These are phyloP conservation scores for Neolamprologus ventralis DNA, from an alignment of 2,113 vertebrate species.

Conservation along the genomic window DNA sequence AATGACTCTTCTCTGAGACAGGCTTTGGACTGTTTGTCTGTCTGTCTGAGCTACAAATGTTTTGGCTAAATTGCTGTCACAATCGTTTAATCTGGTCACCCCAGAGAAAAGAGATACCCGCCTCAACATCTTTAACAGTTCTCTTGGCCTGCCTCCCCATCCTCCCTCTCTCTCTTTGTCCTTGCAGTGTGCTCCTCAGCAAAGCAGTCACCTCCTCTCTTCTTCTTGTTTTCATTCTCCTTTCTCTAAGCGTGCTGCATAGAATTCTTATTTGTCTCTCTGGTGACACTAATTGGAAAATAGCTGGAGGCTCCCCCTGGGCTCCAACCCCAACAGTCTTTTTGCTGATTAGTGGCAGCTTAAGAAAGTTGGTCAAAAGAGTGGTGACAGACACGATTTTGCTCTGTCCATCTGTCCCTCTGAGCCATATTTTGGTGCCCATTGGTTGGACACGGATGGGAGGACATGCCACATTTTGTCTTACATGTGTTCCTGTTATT, in stretches of 20 bases:
- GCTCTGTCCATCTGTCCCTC: constrained; percentile 7
- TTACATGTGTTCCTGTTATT: background rate
- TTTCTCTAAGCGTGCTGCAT: constrained; percentile 14
- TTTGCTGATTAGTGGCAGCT: constrained; percentile 70
- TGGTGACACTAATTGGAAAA: constrained; percentile 76
- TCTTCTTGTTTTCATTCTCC: constrained; percentile 8
- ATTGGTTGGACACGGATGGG: background rate
- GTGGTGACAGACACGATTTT: constrained; percentile 12
- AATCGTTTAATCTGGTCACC: constrained; percentile 64
- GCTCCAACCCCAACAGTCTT: constrained; percentile 56
- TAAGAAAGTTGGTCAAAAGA: constrained; percentile 57
- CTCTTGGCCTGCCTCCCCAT: background rate
- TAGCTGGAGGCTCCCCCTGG: constrained; percentile 65
- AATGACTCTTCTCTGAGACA: constrained; percentile 29
- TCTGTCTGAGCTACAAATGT: constrained; percentile 50
- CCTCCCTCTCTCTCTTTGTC: background rate
- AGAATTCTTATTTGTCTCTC: constrained; percentile 65
- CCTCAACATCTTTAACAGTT: constrained; percentile 10
- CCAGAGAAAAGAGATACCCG: constrained; percentile 23
- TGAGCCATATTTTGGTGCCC: background rate
- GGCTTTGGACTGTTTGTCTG: constrained; percentile 33
- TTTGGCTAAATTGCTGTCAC: constrained; percentile 70
- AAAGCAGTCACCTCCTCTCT: background rate
- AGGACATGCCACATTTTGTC: background rate
- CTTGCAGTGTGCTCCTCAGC: constrained; percentile 15